Evolutionary conservation across 1,140 invertebrate species (phyloP).

Genomic region (Drosophila persimilis): DNA sequence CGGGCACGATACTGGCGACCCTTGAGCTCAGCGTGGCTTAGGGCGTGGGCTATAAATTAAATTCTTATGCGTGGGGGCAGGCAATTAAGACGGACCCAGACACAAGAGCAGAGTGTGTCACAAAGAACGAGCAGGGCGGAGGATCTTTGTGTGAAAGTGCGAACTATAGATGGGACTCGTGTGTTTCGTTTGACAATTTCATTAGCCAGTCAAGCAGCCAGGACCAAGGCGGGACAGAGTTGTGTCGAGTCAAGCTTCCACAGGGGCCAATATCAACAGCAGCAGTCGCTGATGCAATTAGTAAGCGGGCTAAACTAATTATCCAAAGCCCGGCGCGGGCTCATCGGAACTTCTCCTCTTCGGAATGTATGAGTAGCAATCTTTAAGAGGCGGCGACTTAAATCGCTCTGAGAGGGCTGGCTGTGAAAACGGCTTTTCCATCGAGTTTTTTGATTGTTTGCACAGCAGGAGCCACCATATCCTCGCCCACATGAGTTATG

Average conservation of each 20-base stretch:
- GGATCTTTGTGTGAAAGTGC: neutral
- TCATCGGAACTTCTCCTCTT: slow-evolving; percentile 17
- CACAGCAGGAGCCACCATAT: neutral
- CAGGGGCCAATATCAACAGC: slow-evolving; percentile 29
- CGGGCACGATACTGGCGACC: slow-evolving; percentile 34
- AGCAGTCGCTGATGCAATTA: slow-evolving; percentile 62
- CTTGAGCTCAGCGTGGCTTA: slow-evolving; percentile 51
- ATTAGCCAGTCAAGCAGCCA: slow-evolving; percentile 55
- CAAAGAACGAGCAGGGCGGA: slow-evolving; percentile 1
- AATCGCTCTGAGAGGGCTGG: slow-evolving; percentile 3
- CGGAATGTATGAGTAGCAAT: neutral
- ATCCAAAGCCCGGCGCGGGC: slow-evolving; percentile 41
- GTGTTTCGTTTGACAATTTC: slow-evolving; percentile 71
- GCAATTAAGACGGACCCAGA: slow-evolving; percentile 59
- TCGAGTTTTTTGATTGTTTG: slow-evolving; percentile 50
- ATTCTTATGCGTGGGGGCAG: slow-evolving; percentile 57
- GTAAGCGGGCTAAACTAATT: slow-evolving; percentile 67
- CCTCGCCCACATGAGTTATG: slow-evolving; percentile 48
- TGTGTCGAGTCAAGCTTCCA: slow-evolving; percentile 15
- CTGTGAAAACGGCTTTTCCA: slow-evolving; percentile 16
- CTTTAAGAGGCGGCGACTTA: neutral
- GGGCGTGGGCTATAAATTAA: slow-evolving; percentile 69
- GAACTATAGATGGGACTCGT: slow-evolving; percentile 9
- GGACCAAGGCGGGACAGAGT: neutral
- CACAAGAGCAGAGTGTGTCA: slow-evolving; percentile 21